These are phyloP conservation scores for Akabosia matsudoensis DNA, from an alignment of 1,140 invertebrate genomes.

Conservation along the genomic window DNA sequence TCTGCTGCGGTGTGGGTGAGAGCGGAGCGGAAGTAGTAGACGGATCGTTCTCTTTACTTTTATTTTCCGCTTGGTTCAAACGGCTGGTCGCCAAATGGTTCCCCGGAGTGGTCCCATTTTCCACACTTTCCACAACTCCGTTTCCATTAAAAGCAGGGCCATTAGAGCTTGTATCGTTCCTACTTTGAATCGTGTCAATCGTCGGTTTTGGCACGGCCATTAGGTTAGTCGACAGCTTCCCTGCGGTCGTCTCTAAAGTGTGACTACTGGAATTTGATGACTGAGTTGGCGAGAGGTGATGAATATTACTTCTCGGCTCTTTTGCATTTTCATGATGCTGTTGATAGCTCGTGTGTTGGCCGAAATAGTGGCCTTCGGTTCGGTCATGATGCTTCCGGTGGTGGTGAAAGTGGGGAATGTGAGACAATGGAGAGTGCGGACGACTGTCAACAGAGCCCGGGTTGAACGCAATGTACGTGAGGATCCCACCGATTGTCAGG, in stretches of 20 bases:
- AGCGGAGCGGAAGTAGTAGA: background rate
- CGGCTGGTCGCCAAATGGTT: background rate
- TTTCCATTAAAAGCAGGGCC: background rate
- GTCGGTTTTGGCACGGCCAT: background rate
- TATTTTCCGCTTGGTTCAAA: background rate
- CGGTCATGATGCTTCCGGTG: slow-evolving; percentile 14
- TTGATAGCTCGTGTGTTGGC: background rate
- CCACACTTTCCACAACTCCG: background rate
- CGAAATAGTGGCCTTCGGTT: slow-evolving; percentile 15
- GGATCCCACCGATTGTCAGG: slow-evolving; percentile 37
- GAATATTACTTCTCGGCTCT: background rate
- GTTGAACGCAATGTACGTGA: slow-evolving; percentile 33
- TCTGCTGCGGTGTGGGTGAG: background rate
- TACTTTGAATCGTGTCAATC: background rate
- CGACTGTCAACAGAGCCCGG: slow-evolving; percentile 14
- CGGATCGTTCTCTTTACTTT: background rate
- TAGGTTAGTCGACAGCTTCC: background rate
- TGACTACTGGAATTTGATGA: background rate
- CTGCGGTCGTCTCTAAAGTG: background rate
- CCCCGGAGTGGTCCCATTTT: slow-evolving; percentile 18
- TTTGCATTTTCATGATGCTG: background rate
- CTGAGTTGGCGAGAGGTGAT: background rate
- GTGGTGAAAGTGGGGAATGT: slow-evolving; percentile 27
- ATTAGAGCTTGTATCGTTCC: background rate
- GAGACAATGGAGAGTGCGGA: slow-evolving; percentile 26